Base-by-base conservation (phyloP, 92 coral and sea anemone species). In the Palythoa caribaeorum region DNA sequence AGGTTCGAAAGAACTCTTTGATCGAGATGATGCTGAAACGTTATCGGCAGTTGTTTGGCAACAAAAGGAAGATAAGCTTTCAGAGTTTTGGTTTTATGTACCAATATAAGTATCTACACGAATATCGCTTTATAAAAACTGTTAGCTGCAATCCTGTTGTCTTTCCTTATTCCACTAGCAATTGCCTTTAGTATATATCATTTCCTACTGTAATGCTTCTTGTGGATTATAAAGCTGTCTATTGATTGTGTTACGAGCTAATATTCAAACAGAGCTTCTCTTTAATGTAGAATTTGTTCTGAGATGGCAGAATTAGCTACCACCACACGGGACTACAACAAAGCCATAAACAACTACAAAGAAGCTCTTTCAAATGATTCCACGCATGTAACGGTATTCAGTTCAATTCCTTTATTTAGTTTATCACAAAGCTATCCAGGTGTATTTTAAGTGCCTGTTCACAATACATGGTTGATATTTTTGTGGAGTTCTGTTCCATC, bases 291-390 rank as follows among this genome's bases (percentile, higher is more conserved):
- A 80, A 97, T 97, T 72, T 97, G 99, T 84, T 94, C 95, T 8
- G 98, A 97, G 76, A 94, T 97, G 94, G 99, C 99, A 69, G 99
- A 97, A 79, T 44, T 97, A 77, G 94, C 97, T 13, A 87, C 98
- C 37, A 85, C 76, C 62, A 85, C 95, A 12, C 90, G 96, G 76
- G 99, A 97, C 88, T 97, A 94, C 75, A 96, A 94, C 50, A 94
- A 95, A 87, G 99, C 99, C 78, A 97, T 97, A 70, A 95, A 93
- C 73, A 91, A 85, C 80, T 97, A 97, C 93, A 97, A 92, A 80
- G 99, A 97, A 83, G 98, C 97, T 17, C 91, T 97, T 39, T 86
- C 95, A 2, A 93, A 97, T 62, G 98, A 97, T 38, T 87, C 92
- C 76, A 88, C 97, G 2, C 94, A 97, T 66, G 55, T 92, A 51